Conservation (phyloP, 2,113 vertebrate species). For the Phycodurus eques region DNA sequence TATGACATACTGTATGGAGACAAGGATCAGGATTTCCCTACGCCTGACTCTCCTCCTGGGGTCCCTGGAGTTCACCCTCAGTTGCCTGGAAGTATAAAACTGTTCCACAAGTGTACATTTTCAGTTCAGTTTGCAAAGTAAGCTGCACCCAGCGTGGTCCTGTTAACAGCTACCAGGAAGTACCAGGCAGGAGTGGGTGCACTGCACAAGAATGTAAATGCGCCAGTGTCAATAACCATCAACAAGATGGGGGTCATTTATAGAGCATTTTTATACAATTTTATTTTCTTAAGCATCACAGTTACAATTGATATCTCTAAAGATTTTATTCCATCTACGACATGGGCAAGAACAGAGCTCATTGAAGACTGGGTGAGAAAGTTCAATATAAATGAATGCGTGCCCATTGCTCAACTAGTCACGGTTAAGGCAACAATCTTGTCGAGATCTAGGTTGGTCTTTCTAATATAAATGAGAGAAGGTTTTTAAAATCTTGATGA, state of each 20-base stretch:
- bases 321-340: neutral
- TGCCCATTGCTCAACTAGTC: no score
- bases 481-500: no score
- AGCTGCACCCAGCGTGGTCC: neutral
- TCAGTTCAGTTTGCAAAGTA: neutral
- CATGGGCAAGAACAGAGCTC: neutral
- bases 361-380: no score
- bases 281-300: neutral
- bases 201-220: neutral
- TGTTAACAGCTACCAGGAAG: constrained; percentile 3
- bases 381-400: no score
- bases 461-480: no score
- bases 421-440: no score
- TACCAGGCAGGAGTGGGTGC: neutral
- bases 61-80: neutral
- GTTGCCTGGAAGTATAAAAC: neutral
- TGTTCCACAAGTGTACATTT: neutral
- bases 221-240: neutral
- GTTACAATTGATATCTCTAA: neutral
- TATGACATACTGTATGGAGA: neutral
- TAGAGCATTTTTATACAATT: neutral
- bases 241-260: neutral
- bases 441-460: no score
- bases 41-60: neutral
- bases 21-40: neutral